Conservation (phyloP, 1,140 invertebrate species). For the Bombus breviceps region DNA sequence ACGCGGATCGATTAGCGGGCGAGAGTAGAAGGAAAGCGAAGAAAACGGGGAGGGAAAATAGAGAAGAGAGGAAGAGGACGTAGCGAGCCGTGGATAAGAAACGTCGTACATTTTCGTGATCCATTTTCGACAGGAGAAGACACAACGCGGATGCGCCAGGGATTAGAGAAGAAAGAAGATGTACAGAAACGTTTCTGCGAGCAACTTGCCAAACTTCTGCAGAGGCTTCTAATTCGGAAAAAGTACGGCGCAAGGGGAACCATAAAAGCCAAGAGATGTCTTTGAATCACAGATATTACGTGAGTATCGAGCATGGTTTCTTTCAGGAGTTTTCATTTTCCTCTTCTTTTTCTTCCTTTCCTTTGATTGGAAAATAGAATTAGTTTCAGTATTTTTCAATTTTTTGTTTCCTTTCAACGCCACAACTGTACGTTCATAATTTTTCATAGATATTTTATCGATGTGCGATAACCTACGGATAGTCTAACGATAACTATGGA, state of each 20-base stretch:
- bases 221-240: slow-evolving; percentile 25
- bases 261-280: slow-evolving; percentile 75
- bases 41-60: background rate
- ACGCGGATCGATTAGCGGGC: slow-evolving; percentile 42
- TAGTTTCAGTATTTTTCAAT: background rate
- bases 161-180: slow-evolving; percentile 14
- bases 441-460: too few species aligned
- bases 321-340: background rate
- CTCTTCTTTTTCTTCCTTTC: too few species aligned
- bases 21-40: background rate
- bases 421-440: too few species aligned
- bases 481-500: too few species aligned
- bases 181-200: slow-evolving; percentile 41
- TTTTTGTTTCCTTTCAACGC: too few species aligned
- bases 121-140: slow-evolving; percentile 19
- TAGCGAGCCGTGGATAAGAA: background rate
- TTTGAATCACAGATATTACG: slow-evolving; percentile 81
- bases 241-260: slow-evolving; percentile 39
- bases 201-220: slow-evolving; percentile 32
- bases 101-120: slow-evolving; percentile 12
- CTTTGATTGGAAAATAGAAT: background rate
- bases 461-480: too few species aligned
- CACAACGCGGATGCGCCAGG: background rate
- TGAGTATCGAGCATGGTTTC: slow-evolving; percentile 69
- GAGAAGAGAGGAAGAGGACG: background rate